Evolutionary conservation across 92 coral and sea anemone genomes (phyloP).

Genomic region (Zoanthus solanderi): DNA sequence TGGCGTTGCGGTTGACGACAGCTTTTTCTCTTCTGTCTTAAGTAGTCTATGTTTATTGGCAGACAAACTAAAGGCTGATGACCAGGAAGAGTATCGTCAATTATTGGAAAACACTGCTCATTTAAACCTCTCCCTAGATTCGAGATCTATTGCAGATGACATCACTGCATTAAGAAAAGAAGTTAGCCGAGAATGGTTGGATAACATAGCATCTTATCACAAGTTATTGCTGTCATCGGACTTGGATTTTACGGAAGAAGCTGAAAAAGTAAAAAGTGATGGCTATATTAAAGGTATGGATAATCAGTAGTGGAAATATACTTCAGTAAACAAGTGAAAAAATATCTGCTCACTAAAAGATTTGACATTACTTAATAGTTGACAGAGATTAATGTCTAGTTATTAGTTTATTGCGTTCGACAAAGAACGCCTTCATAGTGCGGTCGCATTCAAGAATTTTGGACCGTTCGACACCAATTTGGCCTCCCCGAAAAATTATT

Average conservation of each 20-base stretch:
- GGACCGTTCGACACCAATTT: no score
- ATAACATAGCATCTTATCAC: constrained; percentile 12
- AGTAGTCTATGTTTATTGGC: constrained; percentile 27
- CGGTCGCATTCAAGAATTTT: no score
- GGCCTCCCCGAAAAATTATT: no score
- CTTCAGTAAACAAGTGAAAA: neutral
- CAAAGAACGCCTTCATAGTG: no score
- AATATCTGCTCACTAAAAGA: neutral
- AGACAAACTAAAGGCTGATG: neutral
- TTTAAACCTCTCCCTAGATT: neutral
- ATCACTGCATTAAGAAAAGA: constrained; percentile 13
- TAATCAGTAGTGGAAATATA: neutral
- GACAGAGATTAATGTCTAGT: neutral
- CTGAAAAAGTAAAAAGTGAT: constrained; percentile 6
- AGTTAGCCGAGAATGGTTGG: constrained; percentile 43
- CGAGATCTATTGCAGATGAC: neutral
- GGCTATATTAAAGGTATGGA: constrained; percentile 47
- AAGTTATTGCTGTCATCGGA: constrained; percentile 37
- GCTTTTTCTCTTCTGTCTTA: constrained; percentile 36
- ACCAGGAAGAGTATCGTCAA: constrained; percentile 9
- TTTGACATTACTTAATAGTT: neutral
- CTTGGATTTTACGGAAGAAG: constrained; percentile 47
- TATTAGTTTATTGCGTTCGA: neutral
- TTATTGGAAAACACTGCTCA: neutral
- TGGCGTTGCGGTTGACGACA: neutral